Evolutionary conservation across 1,140 invertebrate genomes (phyloP).

Genomic region (Gonioctena quinquepunctata): DNA sequence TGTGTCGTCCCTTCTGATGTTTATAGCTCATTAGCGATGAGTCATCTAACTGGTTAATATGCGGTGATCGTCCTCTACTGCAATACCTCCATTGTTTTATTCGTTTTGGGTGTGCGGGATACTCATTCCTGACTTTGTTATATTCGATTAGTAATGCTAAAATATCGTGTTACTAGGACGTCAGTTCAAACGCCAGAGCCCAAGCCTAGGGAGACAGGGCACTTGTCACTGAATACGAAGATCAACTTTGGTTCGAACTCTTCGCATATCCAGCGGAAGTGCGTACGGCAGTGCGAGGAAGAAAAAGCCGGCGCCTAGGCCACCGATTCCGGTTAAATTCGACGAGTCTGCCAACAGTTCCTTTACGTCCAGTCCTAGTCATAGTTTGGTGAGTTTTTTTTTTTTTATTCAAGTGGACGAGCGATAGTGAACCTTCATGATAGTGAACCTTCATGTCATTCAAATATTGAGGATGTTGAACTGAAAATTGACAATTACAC

Average conservation of each 20-base stretch:
- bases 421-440: too few relatives aligned
- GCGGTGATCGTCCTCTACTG: background rate
- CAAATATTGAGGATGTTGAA: too few relatives aligned
- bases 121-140: background rate
- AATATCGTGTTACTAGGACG: slow-evolving; percentile 46
- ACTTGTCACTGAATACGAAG: slow-evolving; percentile 5
- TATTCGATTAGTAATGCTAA: slow-evolving; percentile 40
- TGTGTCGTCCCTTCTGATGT: background rate
- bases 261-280: slow-evolving; percentile 43
- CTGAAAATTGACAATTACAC: too few relatives aligned
- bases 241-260: slow-evolving; percentile 41
- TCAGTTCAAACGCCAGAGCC: slow-evolving; percentile 57
- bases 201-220: slow-evolving; percentile 35
- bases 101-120: background rate
- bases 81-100: background rate
- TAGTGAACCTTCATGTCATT: too few relatives aligned
- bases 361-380: slow-evolving; percentile 48
- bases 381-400: slow-evolving; percentile 52
- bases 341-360: slow-evolving; percentile 40
- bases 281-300: slow-evolving; percentile 59
- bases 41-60: slow-evolving; percentile 31
- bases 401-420: too few relatives aligned
- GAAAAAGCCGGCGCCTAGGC: slow-evolving; percentile 71
- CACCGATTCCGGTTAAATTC: slow-evolving; percentile 58
- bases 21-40: background rate